A percentile compares a stretch with the other conserved stretches of the same genome.
phyloP scores from a whole-genome alignment of 2,888 invertebrate genomes.

The Frankliniella intonsa region DNA sequence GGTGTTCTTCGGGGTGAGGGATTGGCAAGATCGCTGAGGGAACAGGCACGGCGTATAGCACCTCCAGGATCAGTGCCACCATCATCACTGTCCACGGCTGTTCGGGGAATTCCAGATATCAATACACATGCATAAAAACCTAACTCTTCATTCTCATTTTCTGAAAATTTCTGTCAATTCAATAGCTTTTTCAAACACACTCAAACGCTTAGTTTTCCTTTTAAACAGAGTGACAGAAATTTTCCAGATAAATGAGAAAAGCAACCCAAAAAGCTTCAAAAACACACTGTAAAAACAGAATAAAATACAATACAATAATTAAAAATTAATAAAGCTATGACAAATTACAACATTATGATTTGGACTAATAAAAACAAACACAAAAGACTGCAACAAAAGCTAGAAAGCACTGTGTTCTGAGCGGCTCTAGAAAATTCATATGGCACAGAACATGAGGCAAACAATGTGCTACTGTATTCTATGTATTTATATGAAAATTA shows the following conservation, averaged over 20 bases:
- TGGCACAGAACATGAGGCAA: background rate
- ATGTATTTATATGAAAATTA: too few relatives aligned
- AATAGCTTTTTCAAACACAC: background rate
- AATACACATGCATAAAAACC: constrained; percentile 8
- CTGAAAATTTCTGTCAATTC: background rate
- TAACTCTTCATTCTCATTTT: background rate
- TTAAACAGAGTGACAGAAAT: too few relatives aligned
- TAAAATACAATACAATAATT: too few relatives aligned
- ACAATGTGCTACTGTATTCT: background rate
- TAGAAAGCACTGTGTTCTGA: background rate
- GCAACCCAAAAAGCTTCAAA: background rate
- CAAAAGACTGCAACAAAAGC: background rate
- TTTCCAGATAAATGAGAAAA: background rate
- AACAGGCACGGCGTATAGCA: constrained; percentile 73
- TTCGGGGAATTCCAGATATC: constrained; percentile 38
- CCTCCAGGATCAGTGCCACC: constrained; percentile 46
- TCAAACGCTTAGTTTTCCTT: too few relatives aligned
- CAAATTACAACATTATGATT: too few relatives aligned
- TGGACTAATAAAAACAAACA: background rate
- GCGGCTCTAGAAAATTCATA: background rate
- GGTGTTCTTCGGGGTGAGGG: constrained; percentile 33
- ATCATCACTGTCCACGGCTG: constrained; percentile 45
- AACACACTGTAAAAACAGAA: background rate
- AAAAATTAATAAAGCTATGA: too few relatives aligned
- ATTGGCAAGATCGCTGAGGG: constrained; percentile 68